Evolutionary conservation across 2,888 invertebrate genomes (phyloP).

Genomic region (Tetanocera ferruginea): DNA sequence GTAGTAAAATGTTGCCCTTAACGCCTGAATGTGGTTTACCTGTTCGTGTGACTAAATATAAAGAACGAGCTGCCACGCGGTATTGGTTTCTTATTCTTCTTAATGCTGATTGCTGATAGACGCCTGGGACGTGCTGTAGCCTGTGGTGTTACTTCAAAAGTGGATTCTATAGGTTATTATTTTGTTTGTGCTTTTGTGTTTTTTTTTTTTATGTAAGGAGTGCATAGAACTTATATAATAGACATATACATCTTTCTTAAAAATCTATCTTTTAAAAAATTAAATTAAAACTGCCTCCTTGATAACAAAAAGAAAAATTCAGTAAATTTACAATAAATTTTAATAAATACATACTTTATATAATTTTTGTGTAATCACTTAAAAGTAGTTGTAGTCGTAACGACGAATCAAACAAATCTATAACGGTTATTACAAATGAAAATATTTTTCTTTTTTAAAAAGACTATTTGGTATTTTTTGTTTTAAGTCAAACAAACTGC

Average conservation of each 20-base stretch:
- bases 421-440: no score
- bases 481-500: no score
- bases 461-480: no score
- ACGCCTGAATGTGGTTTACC: constrained; percentile 74
- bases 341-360: not conserved
- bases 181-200: constrained; percentile 40
- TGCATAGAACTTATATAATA: not conserved
- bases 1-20: constrained; percentile 5
- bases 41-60: constrained; percentile 93
- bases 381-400: not conserved
- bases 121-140: constrained; percentile 83
- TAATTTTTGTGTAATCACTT: not conserved
- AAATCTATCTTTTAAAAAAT: not conserved
- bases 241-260: no score
- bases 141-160: constrained; percentile 59
- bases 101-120: constrained; percentile 87
- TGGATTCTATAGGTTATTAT: constrained; percentile 59
- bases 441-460: no score
- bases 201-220: not conserved
- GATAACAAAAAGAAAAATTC: not conserved
- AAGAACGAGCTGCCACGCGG: constrained; percentile 93
- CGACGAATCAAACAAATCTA: no score
- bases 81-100: constrained; percentile 89
- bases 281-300: not conserved
- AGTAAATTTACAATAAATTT: not conserved